Evolutionary conservation across 2,888 invertebrate genomes (phyloP), one percentile per base, ranked within the genome.

Genomic region (Aphrophora alni): DNA sequence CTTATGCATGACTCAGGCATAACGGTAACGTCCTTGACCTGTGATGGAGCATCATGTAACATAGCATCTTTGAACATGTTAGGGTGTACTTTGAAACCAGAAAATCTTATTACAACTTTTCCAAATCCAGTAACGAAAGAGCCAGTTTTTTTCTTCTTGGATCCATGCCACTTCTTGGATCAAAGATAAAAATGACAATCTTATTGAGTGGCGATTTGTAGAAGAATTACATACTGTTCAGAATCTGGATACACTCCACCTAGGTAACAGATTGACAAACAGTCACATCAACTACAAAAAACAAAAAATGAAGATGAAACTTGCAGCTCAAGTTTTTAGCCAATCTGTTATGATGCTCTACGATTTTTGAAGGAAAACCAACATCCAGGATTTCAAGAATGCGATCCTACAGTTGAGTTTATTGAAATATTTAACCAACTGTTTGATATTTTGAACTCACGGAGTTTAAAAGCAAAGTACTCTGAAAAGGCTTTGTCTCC

Each of bases 161-260:
- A 85, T 78, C 82, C 83, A 38, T 78, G 81, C 75, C 83, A 83
- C 72, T 83, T 83, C 82, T 77, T 82, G 28, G 83, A 82, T 82
- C 12, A 21, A 71, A 44, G 75, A 83, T 33, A 44, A 59, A 25
- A 38, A 80, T 72, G 80, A 78, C 17, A 75, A 75, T 44, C 26
- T 79, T 21, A 79, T 83, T 25, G 26, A 76, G 7, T 83, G 84
- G 84, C 73, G 77, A 17, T 82, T 76, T 77, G 80, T 84, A 71
- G 74, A 80, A 44, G 51, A 83, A 77, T 74, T 84, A 74, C 44
- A 81, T 72, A 33, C 82, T 28, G 12, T 82, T 24, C 82, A 83
- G 74, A 59, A n/a, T 69, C 24, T 17, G n/a, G 78, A 83, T 74
- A 80, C 81, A 8, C 76, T 83, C n/a, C 70, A 78, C 26, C 80